A percentile compares a stretch with the other conserved stretches of the same genome.
Conservation (phyloP, 2,113 vertebrate species). For the Falcunculus frontatus region DNA sequence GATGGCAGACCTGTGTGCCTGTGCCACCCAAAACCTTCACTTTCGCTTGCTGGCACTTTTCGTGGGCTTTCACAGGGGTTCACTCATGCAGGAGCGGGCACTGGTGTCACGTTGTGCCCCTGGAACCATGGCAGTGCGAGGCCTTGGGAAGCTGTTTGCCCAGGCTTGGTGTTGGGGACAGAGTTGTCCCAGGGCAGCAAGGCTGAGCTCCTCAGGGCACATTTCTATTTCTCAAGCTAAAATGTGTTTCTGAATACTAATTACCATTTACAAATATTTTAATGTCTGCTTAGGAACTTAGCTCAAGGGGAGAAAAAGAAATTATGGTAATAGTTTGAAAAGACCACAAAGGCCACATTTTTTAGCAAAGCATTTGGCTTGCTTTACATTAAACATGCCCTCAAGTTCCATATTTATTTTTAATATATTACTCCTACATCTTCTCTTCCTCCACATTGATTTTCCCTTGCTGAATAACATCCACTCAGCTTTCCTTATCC, state of each 20-base stretch:
- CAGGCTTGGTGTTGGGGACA: background rate
- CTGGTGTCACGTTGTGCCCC: accelerated
- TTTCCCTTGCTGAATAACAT: background rate
- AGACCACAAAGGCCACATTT: background rate
- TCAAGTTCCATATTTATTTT: slow-evolving; percentile 44
- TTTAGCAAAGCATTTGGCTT: slow-evolving; percentile 16
- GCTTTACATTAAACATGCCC: background rate
- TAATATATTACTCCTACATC: background rate
- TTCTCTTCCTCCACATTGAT: background rate
- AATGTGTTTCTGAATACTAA: background rate
- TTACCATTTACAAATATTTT: background rate
- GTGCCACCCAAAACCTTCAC: background rate
- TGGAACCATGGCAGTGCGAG: accelerated
- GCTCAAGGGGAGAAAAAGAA: background rate
- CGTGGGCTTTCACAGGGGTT: background rate
- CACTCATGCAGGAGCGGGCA: accelerated
- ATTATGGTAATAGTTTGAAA: background rate
- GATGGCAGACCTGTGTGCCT: background rate
- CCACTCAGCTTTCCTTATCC: background rate
- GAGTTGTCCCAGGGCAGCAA: background rate
- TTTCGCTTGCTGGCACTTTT: background rate
- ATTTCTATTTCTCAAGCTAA: background rate
- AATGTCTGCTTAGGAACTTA: background rate
- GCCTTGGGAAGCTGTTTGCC: background rate
- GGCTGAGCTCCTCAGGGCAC: background rate